These are phyloP conservation scores for Muscina levida DNA, from an alignment of 2,888 invertebrate species.

Conservation along the genomic window DNA sequence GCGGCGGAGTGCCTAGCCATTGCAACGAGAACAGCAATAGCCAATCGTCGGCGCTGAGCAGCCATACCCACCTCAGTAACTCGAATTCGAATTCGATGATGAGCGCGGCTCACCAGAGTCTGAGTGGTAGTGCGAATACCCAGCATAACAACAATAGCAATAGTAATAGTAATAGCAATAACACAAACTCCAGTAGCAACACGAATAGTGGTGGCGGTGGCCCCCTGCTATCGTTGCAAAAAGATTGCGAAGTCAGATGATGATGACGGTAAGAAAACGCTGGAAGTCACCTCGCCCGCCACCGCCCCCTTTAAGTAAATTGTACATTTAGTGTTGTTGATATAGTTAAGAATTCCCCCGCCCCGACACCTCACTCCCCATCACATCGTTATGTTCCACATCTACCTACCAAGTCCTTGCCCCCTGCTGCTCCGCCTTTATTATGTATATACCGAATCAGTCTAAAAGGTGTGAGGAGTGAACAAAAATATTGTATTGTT, in stretches of 20 bases:
- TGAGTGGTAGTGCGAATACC: constrained; percentile 68
- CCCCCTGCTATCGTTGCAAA: constrained; percentile 83
- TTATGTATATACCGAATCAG: too few relatives aligned
- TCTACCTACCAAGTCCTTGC: too few relatives aligned
- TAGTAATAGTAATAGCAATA: constrained; percentile 59
- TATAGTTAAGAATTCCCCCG: constrained; percentile 30
- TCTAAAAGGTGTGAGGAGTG: too few relatives aligned
- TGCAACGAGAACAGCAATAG: constrained; percentile 68
- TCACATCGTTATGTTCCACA: not conserved
- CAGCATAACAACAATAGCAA: constrained; percentile 57
- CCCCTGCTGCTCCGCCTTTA: too few relatives aligned
- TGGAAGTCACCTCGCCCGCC: constrained; percentile 27
- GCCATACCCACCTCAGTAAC: constrained; percentile 69
- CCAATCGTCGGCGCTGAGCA: constrained; percentile 71
- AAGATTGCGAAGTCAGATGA: constrained; percentile 95
- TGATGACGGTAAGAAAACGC: constrained; percentile 81
- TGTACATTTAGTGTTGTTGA: constrained; percentile 48
- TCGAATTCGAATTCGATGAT: constrained; percentile 66
- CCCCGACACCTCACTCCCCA: not conserved
- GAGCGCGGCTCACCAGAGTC: constrained; percentile 56
- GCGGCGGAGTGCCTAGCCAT: constrained; percentile 39
- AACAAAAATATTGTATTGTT: too few relatives aligned
- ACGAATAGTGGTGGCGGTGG: constrained; percentile 69
- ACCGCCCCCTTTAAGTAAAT: not conserved
- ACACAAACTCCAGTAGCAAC: constrained; percentile 66